phyloP scores from a whole-genome alignment of 1,140 invertebrate genomes.

The Lasioglossum baleicum region DNA sequence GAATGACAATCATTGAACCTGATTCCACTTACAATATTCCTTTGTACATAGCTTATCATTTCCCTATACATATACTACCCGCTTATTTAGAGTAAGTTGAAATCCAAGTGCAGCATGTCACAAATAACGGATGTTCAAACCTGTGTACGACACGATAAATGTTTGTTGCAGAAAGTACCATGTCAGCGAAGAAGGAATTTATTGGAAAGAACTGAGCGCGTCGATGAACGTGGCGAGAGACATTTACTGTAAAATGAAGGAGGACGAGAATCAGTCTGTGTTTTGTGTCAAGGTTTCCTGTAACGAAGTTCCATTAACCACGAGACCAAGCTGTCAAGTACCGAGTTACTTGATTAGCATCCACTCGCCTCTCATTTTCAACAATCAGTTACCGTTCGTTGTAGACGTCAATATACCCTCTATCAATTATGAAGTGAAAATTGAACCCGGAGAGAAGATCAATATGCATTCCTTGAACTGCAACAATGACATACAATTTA shows the following conservation, averaged over 20 bases:
- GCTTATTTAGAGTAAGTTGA: constrained; percentile 85
- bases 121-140: background rate
- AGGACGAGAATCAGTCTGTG: constrained; percentile 80
- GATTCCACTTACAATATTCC: constrained; percentile 88
- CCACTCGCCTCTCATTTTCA: constrained; percentile 86
- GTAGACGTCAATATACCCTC: constrained; percentile 82
- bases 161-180: constrained; percentile 82
- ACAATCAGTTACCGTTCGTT: constrained; percentile 88
- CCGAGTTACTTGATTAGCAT: constrained; percentile 88
- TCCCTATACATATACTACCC: constrained; percentile 87
- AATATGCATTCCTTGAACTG: constrained; percentile 85
- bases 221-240: constrained; percentile 83
- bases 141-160: background rate
- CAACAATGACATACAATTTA: constrained; percentile 81
- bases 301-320: constrained; percentile 76
- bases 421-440: constrained; percentile 81
- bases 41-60: constrained; percentile 89
- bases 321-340: constrained; percentile 75
- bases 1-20: constrained; percentile 86
- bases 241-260: constrained; percentile 83
- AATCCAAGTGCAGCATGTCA: background rate
- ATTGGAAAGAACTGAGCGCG: constrained; percentile 89
- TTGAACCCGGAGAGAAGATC: constrained; percentile 87
- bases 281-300: constrained; percentile 83
- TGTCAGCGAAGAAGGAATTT: constrained; percentile 85